Base-by-base conservation (phyloP, 1,140 invertebrate species). In the Archegozetes longisetosus region DNA sequence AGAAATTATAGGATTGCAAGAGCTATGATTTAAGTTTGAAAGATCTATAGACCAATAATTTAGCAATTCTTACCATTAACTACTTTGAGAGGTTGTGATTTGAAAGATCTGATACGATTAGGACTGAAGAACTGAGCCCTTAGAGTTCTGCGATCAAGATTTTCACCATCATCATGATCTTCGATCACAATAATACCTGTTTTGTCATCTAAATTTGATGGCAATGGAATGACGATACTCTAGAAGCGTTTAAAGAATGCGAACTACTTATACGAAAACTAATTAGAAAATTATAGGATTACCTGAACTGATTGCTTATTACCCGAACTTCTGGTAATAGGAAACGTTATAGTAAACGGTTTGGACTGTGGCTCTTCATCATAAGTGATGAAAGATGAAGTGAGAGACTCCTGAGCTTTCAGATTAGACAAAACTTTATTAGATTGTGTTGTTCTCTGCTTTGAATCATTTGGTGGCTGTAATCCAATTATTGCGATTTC, bases 161-260 rank as follows among this genome's bases (percentile, higher is more conserved):
- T 40, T 40, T 17, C 32, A 9, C 24, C 50, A 13, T 51, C 50
- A 12, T 25, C 20, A n/a, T 22, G 20, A 26, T 51, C 50, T 51
- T 51, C 50, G 12, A 51, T 25, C 20, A 51, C 20, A 6, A 51
- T 25, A 6, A 51, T 20, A 26, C 50, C 50, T 4, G 50, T 22
- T n/a, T 25, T 51, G 20, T 51, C 50, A n/a, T 51, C 50, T n/a
- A 51, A 26, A 26, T 51, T 25, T 6, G 50, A 20, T n/a, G 50
- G 50, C 50, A 51, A 51, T 51, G 50, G 50, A n/a, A 51, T 51
- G 4, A 51, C 20, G 6, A 51, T 51, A 26, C 50, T 51, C 32
- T 40, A 17, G 6, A 9, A 17, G 32, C 6, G 32, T 9, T 9
- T 9, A 40, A 40, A 9, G 32, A 40, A 17, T 40, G 32, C 6